Conservation (phyloP, 2,888 invertebrate species). For the Agrochola lota region DNA sequence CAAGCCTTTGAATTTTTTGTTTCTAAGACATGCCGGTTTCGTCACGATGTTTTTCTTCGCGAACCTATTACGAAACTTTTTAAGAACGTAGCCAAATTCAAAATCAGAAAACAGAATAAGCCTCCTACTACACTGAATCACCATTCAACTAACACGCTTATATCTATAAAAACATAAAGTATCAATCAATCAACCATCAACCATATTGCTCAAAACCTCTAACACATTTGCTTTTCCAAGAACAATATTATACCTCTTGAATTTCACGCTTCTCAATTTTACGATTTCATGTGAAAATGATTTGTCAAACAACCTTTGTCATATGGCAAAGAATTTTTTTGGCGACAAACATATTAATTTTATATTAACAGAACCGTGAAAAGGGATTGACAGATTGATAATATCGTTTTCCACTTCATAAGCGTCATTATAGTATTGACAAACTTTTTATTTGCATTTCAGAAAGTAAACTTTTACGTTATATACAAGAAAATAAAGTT, state of each 20-base stretch:
- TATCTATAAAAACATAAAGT: neutral
- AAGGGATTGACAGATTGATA: slow-evolving; percentile 87
- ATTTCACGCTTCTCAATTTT: slow-evolving; percentile 75
- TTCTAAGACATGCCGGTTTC: no score
- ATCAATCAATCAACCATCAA: slow-evolving; percentile 37
- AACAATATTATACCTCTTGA: slow-evolving; percentile 66
- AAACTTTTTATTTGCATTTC: slow-evolving; percentile 55
- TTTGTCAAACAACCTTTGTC: slow-evolving; percentile 75
- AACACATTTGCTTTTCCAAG: slow-evolving; percentile 53
- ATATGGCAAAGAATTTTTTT: slow-evolving; percentile 68
- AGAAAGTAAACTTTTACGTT: slow-evolving; percentile 42
- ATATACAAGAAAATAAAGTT: slow-evolving; percentile 48
- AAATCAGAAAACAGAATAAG: neutral
- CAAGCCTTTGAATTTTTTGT: no score
- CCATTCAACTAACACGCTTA: neutral
- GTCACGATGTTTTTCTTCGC: no score
- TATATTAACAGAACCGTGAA: slow-evolving; percentile 86
- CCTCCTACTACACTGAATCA: neutral
- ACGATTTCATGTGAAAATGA: slow-evolving; percentile 77
- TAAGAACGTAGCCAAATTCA: neutral
- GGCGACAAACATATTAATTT: slow-evolving; percentile 85
- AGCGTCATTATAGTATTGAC: slow-evolving; percentile 79
- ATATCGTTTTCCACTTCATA: slow-evolving; percentile 89
- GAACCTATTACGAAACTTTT: no score
- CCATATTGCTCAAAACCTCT: slow-evolving; percentile 29